Conservation (phyloP, 2,888 invertebrate species). For the Napeogenes inachia region DNA sequence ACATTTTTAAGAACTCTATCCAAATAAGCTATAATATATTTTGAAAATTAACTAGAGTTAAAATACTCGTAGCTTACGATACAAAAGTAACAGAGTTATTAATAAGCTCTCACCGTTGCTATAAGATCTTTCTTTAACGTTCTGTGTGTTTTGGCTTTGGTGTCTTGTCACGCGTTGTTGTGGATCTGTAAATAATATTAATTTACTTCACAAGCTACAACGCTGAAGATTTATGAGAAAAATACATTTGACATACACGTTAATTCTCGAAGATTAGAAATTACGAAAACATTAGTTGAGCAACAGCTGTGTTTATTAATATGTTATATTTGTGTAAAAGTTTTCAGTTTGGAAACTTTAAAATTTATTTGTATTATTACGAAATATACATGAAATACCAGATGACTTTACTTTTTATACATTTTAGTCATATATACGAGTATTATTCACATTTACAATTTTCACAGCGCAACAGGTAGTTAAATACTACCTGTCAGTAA, state of each 20-base stretch:
- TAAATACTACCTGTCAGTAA: too few relatives aligned
- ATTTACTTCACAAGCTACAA: background rate
- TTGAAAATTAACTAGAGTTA: too few relatives aligned
- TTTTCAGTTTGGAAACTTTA: too few relatives aligned
- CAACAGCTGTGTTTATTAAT: background rate
- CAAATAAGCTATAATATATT: too few relatives aligned
- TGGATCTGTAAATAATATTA: constrained; percentile 52
- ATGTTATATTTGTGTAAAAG: background rate
- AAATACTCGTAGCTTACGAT: too few relatives aligned
- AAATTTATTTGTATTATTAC: too few relatives aligned
- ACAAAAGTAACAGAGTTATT: background rate
- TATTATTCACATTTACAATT: too few relatives aligned
- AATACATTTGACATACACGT: background rate
- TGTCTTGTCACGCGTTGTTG: constrained; percentile 68
- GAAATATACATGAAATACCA: too few relatives aligned
- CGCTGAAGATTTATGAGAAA: constrained; percentile 6
- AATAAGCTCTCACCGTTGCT: constrained; percentile 46
- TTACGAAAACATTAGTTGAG: background rate
- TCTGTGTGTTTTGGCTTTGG: constrained; percentile 58
- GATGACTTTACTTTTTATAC: too few relatives aligned
- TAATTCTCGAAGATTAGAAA: background rate
- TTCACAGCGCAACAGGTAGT: too few relatives aligned
- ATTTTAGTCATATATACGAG: too few relatives aligned
- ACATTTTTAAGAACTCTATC: too few relatives aligned
- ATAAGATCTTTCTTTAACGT: constrained; percentile 49